Conservation (phyloP, 1,140 invertebrate species). For the Rhizoglyphus robini region DNA sequence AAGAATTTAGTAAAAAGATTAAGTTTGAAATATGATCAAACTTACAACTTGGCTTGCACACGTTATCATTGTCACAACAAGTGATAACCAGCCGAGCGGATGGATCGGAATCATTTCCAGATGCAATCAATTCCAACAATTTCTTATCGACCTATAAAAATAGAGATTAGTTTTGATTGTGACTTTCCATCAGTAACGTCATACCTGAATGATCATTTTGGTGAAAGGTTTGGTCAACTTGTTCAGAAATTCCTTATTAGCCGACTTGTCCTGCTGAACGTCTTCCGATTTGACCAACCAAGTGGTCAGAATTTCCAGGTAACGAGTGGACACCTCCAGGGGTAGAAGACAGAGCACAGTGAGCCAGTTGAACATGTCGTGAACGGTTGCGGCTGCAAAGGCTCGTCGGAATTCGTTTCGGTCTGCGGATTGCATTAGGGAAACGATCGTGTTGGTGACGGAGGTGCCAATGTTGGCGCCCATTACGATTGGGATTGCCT, state of each 20-base stretch:
- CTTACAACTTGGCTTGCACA: too few relatives aligned
- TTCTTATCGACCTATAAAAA: conserved; percentile 24
- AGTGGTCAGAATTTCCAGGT: conserved; percentile 34
- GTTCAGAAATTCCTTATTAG: conserved; percentile 34
- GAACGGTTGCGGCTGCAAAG: conserved; percentile 45
- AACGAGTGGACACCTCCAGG: conserved; percentile 35
- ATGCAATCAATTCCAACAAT: conserved; percentile 18
- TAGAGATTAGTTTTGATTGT: too few relatives aligned
- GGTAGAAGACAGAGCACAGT: conserved; percentile 39
- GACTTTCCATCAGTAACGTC: too few relatives aligned
- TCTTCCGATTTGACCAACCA: conserved; percentile 31
- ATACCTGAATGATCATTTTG: conserved; percentile 37
- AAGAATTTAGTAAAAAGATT: too few relatives aligned
- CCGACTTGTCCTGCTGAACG: conserved; percentile 25
- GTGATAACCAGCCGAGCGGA: too few relatives aligned
- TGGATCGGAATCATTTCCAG: neutral
- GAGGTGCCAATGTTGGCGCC: conserved; percentile 48
- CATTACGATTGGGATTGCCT: conserved; percentile 46
- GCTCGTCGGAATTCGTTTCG: conserved; percentile 40
- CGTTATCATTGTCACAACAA: too few relatives aligned
- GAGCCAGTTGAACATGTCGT: conserved; percentile 46
- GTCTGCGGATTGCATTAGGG: conserved; percentile 37
- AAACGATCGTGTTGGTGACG: conserved; percentile 46
- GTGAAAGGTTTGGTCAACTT: conserved; percentile 40
- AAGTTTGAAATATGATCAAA: too few relatives aligned